Evolutionary conservation across 2,888 invertebrate genomes (phyloP).

Genomic region (Rhogogaster chlorosoma): DNA sequence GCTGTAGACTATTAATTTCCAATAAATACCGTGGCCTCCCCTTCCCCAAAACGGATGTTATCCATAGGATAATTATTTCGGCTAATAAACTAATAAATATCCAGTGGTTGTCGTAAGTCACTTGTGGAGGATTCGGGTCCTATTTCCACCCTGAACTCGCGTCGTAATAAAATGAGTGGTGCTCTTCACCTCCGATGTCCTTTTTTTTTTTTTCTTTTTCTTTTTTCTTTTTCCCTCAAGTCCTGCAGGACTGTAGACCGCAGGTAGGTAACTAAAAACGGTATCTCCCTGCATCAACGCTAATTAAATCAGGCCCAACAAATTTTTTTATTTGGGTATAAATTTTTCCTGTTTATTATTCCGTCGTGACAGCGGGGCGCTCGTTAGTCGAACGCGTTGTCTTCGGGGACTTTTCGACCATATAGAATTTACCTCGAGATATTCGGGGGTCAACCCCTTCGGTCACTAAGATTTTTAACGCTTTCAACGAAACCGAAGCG

Average conservation of each 20-base stretch:
- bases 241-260: too few relatives aligned
- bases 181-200: background rate
- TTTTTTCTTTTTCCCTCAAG: background rate
- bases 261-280: constrained; percentile 28
- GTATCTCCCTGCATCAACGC: constrained; percentile 51
- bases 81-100: constrained; percentile 68
- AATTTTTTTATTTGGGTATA: constrained; percentile 64
- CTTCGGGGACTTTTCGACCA: constrained; percentile 4
- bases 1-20: constrained; percentile 56
- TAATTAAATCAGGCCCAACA: constrained; percentile 65
- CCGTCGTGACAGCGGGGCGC: constrained; percentile 64
- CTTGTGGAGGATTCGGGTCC: background rate
- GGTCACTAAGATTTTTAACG: background rate
- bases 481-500: constrained; percentile 16
- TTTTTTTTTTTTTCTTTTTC: background rate
- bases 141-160: background rate
- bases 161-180: constrained; percentile 43
- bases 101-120: constrained; percentile 51
- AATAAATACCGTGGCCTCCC: constrained; percentile 44
- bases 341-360: constrained; percentile 64
- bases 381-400: constrained; percentile 62
- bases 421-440: background rate
- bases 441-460: background rate
- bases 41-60: constrained; percentile 7
- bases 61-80: constrained; percentile 61